Conservation (phyloP, 2,113 vertebrate species). For the Recurvirostra avosetta region DNA sequence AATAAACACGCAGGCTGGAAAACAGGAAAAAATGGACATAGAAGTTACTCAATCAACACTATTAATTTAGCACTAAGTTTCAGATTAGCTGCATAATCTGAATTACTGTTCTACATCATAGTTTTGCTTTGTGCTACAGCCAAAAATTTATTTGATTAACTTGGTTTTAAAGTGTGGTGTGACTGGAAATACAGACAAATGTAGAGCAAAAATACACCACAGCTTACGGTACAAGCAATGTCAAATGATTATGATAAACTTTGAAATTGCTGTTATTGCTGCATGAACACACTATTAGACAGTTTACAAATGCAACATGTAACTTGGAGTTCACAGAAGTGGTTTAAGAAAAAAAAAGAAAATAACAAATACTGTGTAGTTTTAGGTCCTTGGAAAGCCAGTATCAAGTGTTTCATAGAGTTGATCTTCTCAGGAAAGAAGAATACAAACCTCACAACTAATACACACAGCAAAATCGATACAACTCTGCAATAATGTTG, state of each 20-base stretch:
- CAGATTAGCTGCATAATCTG: not conserved
- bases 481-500: not conserved
- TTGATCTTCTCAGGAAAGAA: not conserved
- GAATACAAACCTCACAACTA: not conserved
- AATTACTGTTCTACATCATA: not conserved
- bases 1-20: not conserved
- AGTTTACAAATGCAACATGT: not conserved
- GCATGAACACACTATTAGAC: not conserved
- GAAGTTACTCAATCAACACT: not conserved
- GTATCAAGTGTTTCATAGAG: not conserved
- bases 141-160: not conserved
- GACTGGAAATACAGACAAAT: not conserved
- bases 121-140: not conserved
- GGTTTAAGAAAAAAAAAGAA: not conserved
- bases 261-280: not conserved
- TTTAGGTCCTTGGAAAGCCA: not conserved
- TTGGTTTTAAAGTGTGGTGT: not conserved
- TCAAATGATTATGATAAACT: not conserved
- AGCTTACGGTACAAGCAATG: not conserved
- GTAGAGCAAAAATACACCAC: not conserved
- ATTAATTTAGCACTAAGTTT: not conserved
- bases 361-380: not conserved
- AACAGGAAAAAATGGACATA: not conserved
- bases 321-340: not conserved
- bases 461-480: not conserved